A percentile compares a stretch with the other conserved stretches of the same genome.
These are phyloP conservation scores for Dilophus febrilis DNA, from an alignment of 2,888 invertebrate species.

Conservation along the genomic window DNA sequence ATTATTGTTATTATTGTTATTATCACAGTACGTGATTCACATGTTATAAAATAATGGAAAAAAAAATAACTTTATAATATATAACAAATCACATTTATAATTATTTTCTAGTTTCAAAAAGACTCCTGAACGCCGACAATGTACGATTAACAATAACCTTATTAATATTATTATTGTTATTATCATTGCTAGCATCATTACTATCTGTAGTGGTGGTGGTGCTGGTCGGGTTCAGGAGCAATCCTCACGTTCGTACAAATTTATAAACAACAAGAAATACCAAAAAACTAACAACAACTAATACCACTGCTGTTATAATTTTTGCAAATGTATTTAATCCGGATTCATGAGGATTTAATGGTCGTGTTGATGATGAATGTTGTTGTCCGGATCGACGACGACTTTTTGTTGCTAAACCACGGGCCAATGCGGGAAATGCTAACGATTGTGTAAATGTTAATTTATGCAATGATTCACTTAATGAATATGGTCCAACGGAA, in stretches of 20 bases:
- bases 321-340: constrained; percentile 55
- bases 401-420: constrained; percentile 47
- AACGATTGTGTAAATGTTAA: constrained; percentile 56
- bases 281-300: constrained; percentile 50
- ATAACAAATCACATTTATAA: too few relatives aligned
- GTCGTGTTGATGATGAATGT: constrained; percentile 33
- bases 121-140: constrained; percentile 30
- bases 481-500: constrained; percentile 51
- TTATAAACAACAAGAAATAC: constrained; percentile 58
- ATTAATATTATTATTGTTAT: not conserved
- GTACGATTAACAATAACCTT: constrained; percentile 15
- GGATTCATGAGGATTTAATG: constrained; percentile 42
- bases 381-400: constrained; percentile 36
- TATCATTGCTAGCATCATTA: not conserved
- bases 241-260: constrained; percentile 59
- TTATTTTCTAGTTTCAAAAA: constrained; percentile 13
- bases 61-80: too few relatives aligned
- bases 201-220: constrained; percentile 4
- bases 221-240: constrained; percentile 47
- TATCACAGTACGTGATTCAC: too few relatives aligned
- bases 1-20: too few relatives aligned
- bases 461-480: constrained; percentile 54
- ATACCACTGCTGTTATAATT: constrained; percentile 48
- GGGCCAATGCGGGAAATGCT: constrained; percentile 52
- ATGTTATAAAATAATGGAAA: too few relatives aligned